Conservation (phyloP, 2,888 invertebrate genomes). For the Beris morrisii region DNA sequence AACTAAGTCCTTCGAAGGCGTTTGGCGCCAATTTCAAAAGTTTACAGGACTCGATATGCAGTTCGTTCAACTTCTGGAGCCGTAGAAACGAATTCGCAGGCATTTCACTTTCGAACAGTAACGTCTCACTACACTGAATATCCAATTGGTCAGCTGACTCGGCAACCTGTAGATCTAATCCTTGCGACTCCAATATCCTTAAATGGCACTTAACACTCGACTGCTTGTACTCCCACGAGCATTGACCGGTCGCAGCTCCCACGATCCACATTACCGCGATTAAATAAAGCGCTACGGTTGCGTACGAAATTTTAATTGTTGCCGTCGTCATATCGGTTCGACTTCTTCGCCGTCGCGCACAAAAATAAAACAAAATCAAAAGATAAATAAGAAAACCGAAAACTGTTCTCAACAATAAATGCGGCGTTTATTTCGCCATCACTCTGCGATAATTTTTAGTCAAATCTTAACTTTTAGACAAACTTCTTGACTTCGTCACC, state of each 20-base stretch:
- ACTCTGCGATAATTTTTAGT: too few species aligned
- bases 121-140: constrained; percentile 75
- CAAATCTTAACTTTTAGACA: too few species aligned
- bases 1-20: constrained; percentile 77
- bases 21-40: constrained; percentile 73
- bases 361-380: too few species aligned
- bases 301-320: not conserved
- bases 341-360: not conserved
- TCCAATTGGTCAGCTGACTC: constrained; percentile 74
- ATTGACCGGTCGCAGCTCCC: constrained; percentile 45
- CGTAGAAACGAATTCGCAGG: constrained; percentile 69
- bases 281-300: not conserved
- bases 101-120: constrained; percentile 78
- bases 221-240: constrained; percentile 55
- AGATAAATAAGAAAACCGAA: too few species aligned
- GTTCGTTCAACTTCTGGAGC: constrained; percentile 72
- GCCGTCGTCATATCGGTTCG: too few species aligned
- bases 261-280: not conserved
- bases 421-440: too few species aligned
- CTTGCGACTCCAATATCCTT: constrained; percentile 50
- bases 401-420: too few species aligned
- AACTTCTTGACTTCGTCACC: too few species aligned
- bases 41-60: constrained; percentile 79
- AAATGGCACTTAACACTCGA: constrained; percentile 55
- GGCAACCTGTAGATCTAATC: constrained; percentile 57